Evolutionary conservation across 2,113 vertebrate genomes (phyloP).

Genomic region (Nesoenas mayeri): DNA sequence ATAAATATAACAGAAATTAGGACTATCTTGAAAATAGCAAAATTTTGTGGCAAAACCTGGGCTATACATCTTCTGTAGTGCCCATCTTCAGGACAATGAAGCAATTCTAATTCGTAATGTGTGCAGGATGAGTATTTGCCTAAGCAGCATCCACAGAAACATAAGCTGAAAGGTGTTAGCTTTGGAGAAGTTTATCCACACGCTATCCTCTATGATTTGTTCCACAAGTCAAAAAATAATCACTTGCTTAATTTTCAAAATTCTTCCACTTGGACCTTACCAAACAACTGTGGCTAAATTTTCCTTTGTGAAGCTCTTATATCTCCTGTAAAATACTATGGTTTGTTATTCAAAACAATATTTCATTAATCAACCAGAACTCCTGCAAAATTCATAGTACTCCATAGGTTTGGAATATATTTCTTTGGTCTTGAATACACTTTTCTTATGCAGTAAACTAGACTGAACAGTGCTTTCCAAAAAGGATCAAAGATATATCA

Average conservation of each 20-base stretch:
- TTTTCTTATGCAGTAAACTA: background rate
- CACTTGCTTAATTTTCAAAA: background rate
- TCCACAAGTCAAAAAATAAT: background rate
- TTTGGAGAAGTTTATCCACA: background rate
- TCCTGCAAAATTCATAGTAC: background rate
- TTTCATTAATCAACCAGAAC: background rate
- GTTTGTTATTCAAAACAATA: background rate
- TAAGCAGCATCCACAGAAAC: background rate
- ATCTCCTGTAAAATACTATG: background rate
- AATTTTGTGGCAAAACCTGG: background rate
- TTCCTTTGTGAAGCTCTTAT: background rate
- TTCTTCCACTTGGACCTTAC: background rate
- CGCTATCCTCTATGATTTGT: background rate
- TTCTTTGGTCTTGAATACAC: background rate
- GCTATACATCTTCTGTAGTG: background rate
- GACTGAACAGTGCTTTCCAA: background rate
- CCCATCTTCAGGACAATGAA: background rate
- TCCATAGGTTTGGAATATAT: background rate
- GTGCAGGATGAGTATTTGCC: background rate
- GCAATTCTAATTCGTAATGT: background rate
- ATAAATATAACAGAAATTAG: background rate
- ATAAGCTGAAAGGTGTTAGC: background rate
- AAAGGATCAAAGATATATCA: background rate
- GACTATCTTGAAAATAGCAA: background rate
- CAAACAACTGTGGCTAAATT: background rate